Evolutionary conservation across 2,113 vertebrate genomes (phyloP).

Genomic region (Melanostigma gelatinosum): DNA sequence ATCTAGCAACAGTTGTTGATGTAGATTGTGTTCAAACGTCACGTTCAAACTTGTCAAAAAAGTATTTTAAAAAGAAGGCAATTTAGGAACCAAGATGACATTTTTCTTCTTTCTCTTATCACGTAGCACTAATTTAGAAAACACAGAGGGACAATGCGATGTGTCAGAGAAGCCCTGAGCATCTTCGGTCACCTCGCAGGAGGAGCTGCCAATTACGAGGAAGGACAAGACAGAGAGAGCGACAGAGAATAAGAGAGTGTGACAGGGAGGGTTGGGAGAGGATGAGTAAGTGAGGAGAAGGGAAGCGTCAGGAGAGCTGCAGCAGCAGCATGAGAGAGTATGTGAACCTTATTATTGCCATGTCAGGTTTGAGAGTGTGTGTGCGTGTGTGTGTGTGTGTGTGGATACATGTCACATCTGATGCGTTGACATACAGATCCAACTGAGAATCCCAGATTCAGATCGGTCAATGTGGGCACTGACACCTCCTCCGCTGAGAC

Average conservation of each 20-base stretch:
- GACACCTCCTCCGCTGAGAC: conserved; percentile 35
- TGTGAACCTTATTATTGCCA: conserved; percentile 16
- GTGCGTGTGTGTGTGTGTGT: neutral
- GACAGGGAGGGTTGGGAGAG: conserved; percentile 14
- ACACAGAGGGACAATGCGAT: conserved; percentile 11
- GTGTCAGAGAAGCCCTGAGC: conserved; percentile 25
- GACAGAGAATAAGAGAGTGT: conserved; percentile 10
- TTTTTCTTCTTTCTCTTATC: conserved; percentile 6
- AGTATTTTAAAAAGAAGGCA: neutral
- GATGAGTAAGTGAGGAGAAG: conserved; percentile 14
- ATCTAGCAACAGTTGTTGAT: neutral
- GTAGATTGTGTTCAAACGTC: neutral
- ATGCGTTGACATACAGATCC: conserved; percentile 47
- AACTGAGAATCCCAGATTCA: conserved; percentile 37
- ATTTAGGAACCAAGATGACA: neutral
- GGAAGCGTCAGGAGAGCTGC: conserved; percentile 19
- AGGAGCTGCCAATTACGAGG: conserved; percentile 49
- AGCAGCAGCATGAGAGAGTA: conserved; percentile 14
- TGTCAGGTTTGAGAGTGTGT: neutral
- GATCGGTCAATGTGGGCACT: conserved; percentile 42
- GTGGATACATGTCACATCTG: conserved; percentile 34
- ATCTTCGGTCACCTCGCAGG: conserved; percentile 38
- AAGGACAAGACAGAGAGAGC: conserved; percentile 14
- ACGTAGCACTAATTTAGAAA: conserved; percentile 6
- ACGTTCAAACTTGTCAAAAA: neutral